phyloP scores from a whole-genome alignment of 2,797 vertebrate species.

The Hirundo rustica region DNA sequence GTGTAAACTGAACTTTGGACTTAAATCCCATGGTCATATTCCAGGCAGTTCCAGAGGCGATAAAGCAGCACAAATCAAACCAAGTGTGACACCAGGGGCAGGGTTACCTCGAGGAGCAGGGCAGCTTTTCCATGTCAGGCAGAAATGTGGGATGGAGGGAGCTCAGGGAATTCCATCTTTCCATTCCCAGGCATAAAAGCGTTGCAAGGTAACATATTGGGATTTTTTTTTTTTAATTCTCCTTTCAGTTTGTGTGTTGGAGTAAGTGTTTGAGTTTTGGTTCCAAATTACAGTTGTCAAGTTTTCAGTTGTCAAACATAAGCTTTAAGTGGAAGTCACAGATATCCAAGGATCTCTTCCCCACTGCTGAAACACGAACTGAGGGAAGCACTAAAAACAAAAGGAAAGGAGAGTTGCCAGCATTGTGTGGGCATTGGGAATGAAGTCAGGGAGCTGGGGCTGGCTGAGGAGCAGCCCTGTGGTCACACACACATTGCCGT shows the following conservation, averaged over 20 bases:
- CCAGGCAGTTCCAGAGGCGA: background rate
- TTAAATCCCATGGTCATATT: background rate
- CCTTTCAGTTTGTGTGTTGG: background rate
- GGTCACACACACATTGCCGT: conserved; percentile 22
- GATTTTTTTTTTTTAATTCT: background rate
- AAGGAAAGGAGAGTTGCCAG: conserved; percentile 46
- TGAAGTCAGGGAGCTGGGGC: conserved; percentile 49
- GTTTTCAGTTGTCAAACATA: conserved; percentile 23
- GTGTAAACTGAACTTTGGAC: conserved; percentile 1
- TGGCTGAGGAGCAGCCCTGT: conserved; percentile 63
- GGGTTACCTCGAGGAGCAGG: background rate
- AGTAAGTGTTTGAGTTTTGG: background rate
- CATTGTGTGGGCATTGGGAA: conserved; percentile 17
- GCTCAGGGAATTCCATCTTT: background rate
- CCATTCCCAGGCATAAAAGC: background rate
- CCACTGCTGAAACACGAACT: conserved; percentile 33
- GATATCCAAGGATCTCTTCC: conserved; percentile 37
- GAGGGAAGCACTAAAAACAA: conserved; percentile 3
- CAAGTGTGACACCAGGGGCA: background rate
- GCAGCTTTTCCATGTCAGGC: background rate
- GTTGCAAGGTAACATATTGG: background rate
- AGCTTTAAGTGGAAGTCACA: conserved; percentile 50
- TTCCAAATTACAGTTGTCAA: background rate
- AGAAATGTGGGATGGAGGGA: background rate
- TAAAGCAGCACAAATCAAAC: background rate